Evolutionary conservation across 2,113 vertebrate species (phyloP).

Genomic region (Podarcis cretensis): DNA sequence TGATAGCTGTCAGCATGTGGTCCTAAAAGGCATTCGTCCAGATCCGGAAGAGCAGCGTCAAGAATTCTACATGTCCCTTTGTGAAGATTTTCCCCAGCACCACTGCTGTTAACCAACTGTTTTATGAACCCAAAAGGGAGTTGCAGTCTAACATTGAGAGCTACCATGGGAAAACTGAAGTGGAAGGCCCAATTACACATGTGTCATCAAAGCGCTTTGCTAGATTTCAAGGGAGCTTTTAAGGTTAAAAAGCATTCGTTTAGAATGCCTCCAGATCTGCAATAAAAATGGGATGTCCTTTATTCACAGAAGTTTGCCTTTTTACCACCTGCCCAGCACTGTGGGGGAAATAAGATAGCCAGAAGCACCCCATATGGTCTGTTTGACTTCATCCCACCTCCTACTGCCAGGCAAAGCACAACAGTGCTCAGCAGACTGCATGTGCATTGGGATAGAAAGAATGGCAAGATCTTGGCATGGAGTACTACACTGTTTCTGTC

Average conservation of each 20-base stretch:
- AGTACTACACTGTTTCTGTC: conserved; percentile 1
- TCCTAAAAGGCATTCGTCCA: not conserved
- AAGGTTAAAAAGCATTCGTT: not conserved
- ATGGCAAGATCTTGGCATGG: conserved; percentile 8
- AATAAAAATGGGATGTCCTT: not conserved
- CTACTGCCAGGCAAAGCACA: conserved; percentile 12
- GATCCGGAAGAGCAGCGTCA: not conserved
- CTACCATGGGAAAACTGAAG: not conserved
- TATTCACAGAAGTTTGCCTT: not conserved
- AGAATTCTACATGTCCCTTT: not conserved
- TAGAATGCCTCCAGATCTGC: not conserved
- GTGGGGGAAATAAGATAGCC: not conserved
- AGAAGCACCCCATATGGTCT: conserved; percentile 20
- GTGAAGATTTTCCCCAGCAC: not conserved
- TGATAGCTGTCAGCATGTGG: not conserved
- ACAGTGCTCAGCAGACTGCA: not conserved
- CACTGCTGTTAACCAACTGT: not conserved
- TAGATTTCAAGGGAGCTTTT: not conserved
- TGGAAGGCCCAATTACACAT: not conserved
- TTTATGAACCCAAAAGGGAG: not conserved
- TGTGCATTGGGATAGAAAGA: not conserved
- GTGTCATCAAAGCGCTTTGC: not conserved
- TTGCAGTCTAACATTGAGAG: not conserved
- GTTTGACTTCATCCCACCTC: not conserved
- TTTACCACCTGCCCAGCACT: conserved; percentile 10